Evolutionary conservation across 1,140 invertebrate species (phyloP).

Genomic region (Rhagoletis pomonella): DNA sequence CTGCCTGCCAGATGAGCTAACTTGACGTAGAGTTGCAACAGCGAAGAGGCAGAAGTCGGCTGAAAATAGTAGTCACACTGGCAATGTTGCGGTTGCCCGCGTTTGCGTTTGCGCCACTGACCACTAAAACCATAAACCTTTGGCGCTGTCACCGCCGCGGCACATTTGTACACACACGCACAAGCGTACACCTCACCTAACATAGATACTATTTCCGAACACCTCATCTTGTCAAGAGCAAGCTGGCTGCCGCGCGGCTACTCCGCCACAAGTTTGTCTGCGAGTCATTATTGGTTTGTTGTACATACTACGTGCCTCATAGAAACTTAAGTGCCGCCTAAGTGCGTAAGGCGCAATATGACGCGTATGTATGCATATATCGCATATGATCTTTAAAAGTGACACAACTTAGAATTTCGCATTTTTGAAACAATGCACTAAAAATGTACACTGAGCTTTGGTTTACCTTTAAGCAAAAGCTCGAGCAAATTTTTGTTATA

Average conservation of each 20-base stretch:
- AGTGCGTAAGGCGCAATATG: not conserved
- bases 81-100: not conserved
- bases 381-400: too few relatives aligned
- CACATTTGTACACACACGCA: not conserved
- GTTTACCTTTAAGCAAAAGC: too few relatives aligned
- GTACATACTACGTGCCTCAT: not conserved
- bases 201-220: constrained; percentile 7
- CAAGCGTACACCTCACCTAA: not conserved
- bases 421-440: too few relatives aligned
- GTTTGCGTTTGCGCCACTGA: not conserved
- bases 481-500: too few relatives aligned
- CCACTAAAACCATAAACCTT: constrained; percentile 44
- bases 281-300: not conserved
- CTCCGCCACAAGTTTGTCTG: constrained; percentile 6
- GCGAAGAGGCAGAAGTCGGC: too few relatives aligned
- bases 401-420: too few relatives aligned
- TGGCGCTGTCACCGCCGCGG: not conserved
- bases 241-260: not conserved
- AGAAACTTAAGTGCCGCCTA: constrained; percentile 15
- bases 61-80: not conserved
- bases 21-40: not conserved
- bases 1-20: not conserved
- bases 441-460: too few relatives aligned
- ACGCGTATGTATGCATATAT: not conserved
- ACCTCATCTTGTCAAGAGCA: constrained; percentile 5